phyloP scores from a whole-genome alignment of 2,797 vertebrate species.

The Anolis apletophallus region DNA sequence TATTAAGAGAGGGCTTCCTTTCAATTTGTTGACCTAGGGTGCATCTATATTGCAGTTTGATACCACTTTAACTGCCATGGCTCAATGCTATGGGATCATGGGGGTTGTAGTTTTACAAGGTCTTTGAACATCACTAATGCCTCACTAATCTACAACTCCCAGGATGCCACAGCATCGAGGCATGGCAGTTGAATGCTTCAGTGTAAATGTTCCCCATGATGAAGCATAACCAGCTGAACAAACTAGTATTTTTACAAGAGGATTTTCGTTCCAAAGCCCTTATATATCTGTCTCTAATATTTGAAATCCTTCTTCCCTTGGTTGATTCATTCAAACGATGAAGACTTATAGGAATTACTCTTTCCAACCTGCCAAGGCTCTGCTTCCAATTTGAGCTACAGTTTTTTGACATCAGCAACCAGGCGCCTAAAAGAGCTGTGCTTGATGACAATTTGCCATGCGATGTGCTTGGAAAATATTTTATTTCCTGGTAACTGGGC shows the following conservation, averaged over 20 bases:
- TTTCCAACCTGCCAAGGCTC: neutral
- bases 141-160: no score
- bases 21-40: no score
- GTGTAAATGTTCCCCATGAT: neutral
- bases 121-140: no score
- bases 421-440: neutral
- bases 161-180: no score
- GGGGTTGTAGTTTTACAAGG: no score
- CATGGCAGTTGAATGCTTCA: no score
- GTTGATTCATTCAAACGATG: neutral
- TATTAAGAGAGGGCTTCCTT: no score
- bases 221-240: neutral
- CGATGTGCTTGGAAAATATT: neutral
- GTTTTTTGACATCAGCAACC: neutral
- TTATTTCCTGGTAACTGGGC: neutral
- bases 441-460: neutral
- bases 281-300: slow-evolving; percentile 6
- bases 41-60: no score
- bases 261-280: neutral
- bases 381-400: slow-evolving; percentile 16
- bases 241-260: neutral
- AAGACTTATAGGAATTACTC: neutral
- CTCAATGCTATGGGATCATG: no score
- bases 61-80: no score
- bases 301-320: neutral